A percentile compares a stretch with the other conserved stretches of the same genome.
Evolutionary conservation across 2,888 invertebrate genomes (phyloP).

Genomic region (Selenia dentaria): DNA sequence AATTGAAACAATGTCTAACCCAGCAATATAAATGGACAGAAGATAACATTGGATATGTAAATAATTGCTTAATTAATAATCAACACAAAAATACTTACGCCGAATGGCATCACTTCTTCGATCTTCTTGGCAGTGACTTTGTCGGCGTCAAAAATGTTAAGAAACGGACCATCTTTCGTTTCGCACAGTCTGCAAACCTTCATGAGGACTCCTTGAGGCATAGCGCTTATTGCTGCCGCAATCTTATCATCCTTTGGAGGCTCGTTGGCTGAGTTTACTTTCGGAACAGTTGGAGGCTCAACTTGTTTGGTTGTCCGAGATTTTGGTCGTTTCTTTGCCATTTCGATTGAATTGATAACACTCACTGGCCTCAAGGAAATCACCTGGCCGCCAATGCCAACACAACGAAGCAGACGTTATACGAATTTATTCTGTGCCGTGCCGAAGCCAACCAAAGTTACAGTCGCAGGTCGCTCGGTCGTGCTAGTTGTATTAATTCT

Average conservation of each 20-base stretch:
- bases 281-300: conserved; percentile 11
- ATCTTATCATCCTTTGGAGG: conserved; percentile 44
- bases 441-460: too few relatives aligned
- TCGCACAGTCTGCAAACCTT: conserved; percentile 78
- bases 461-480: too few relatives aligned
- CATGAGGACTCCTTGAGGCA: conserved; percentile 49
- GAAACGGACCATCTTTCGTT: conserved; percentile 75
- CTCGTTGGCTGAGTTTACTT: conserved; percentile 20
- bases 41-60: too few relatives aligned
- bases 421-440: too few relatives aligned
- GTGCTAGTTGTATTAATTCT: too few relatives aligned
- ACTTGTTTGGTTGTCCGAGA: conserved; percentile 41
- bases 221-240: conserved; percentile 46
- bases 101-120: conserved; percentile 73
- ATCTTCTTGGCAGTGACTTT: conserved; percentile 72
- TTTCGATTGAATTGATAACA: conserved; percentile 37
- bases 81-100: conserved; percentile 51
- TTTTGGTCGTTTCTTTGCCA: conserved; percentile 64
- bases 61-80: too few relatives aligned
- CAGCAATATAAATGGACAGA: too few relatives aligned
- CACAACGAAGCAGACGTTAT: neutral
- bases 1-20: too few relatives aligned
- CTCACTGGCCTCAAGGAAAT: neutral
- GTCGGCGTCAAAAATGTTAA: conserved; percentile 75
- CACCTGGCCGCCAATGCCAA: neutral